Percentiles rank a stretch among this genome's conserved stretches.
Conservation (phyloP, 2,113 vertebrate species). For the Centropristis striata region DNA sequence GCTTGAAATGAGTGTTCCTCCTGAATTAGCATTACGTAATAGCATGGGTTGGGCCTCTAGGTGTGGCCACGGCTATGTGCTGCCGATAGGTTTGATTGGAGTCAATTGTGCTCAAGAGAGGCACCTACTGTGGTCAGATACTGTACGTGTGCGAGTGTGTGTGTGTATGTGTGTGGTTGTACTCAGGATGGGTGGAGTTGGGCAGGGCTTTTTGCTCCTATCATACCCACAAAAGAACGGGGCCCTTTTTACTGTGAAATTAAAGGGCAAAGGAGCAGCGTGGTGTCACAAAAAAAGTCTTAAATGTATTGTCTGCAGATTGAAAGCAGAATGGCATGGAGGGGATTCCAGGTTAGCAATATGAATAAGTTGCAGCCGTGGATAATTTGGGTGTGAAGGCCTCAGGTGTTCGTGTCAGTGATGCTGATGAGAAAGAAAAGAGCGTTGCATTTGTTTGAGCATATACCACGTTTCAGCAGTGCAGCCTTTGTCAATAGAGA, state of each 20-base stretch:
- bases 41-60: background rate
- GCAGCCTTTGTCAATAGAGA: background rate
- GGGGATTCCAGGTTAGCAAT: background rate
- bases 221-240: slow-evolving; percentile 45
- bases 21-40: background rate
- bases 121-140: slow-evolving; percentile 51
- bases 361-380: background rate
- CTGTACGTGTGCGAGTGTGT: background rate
- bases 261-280: slow-evolving; percentile 24
- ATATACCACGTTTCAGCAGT: background rate
- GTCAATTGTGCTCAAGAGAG: slow-evolving; percentile 57
- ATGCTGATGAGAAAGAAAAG: background rate
- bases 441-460: background rate
- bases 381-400: background rate
- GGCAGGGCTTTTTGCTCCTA: slow-evolving; percentile 45
- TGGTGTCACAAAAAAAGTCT: slow-evolving; percentile 1
- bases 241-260: slow-evolving; percentile 44
- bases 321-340: background rate
- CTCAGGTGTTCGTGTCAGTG: background rate
- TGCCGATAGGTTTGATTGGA: slow-evolving; percentile 29
- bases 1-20: background rate
- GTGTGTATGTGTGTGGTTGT: slow-evolving; percentile 39
- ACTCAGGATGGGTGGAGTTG: slow-evolving; percentile 69
- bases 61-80: slow-evolving; percentile 38
- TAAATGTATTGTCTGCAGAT: background rate